phyloP scores from a whole-genome alignment of 1,140 invertebrate genomes.

The Ylistrum balloti region DNA sequence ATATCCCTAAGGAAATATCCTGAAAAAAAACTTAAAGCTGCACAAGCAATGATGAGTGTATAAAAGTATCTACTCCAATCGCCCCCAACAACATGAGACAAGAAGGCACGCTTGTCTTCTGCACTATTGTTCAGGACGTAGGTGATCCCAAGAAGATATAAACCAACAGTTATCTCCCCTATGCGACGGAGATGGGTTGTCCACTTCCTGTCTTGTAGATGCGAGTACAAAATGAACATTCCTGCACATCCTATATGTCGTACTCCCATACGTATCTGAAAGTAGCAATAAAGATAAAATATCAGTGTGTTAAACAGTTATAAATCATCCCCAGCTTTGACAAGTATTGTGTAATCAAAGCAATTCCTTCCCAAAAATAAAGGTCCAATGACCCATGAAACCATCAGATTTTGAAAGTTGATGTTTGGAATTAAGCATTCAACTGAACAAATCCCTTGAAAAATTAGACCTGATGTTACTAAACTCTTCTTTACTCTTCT shows the following conservation, averaged over 20 bases:
- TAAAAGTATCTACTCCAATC: conserved; percentile 71
- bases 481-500: too few species aligned
- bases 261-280: conserved; percentile 67
- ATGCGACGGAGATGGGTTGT: conserved; percentile 66
- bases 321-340: too few species aligned
- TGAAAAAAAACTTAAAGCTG: conserved; percentile 74
- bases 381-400: too few species aligned
- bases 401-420: too few species aligned
- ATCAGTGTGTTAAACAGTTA: too few species aligned
- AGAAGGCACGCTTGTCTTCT: conserved; percentile 69
- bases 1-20: conserved; percentile 73
- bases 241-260: conserved; percentile 71
- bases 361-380: too few species aligned
- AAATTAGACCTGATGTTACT: too few species aligned
- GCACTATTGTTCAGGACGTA: conserved; percentile 69
- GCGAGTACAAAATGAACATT: conserved; percentile 69
- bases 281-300: not conserved
- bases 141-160: conserved; percentile 66
- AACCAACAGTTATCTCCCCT: conserved; percentile 72
- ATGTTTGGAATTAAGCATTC: too few species aligned
- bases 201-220: conserved; percentile 58
- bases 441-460: too few species aligned
- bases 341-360: too few species aligned
- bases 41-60: conserved; percentile 64
- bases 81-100: conserved; percentile 68